A percentile compares a stretch with the other conserved stretches of the same genome.
These are phyloP conservation scores for Dendroctonus valens DNA, from an alignment of 1,140 invertebrate species.

Conservation along the genomic window DNA sequence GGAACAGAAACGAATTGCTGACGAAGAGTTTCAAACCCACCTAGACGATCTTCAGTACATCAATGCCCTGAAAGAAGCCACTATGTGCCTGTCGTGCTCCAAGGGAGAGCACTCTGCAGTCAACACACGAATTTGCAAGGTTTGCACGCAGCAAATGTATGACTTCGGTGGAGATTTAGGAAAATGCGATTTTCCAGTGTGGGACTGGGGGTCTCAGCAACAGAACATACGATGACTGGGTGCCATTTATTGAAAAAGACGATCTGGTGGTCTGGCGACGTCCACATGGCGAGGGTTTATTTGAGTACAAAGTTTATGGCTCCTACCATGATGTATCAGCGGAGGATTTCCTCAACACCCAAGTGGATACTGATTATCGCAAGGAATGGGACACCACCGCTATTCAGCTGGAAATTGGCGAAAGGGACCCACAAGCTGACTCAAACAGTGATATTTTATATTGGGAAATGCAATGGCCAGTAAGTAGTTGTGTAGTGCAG, in stretches of 20 bases:
- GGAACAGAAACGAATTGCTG: slow-evolving; percentile 56
- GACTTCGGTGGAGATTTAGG: background rate
- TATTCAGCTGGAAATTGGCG: slow-evolving; percentile 65
- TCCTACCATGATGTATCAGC: slow-evolving; percentile 74
- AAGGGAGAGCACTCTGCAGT: slow-evolving; percentile 19
- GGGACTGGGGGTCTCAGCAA: slow-evolving; percentile 28
- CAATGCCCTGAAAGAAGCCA: slow-evolving; percentile 55
- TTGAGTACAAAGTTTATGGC: slow-evolving; percentile 85
- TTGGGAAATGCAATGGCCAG: slow-evolving; percentile 87
- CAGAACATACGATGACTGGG: slow-evolving; percentile 62
- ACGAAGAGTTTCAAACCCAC: slow-evolving; percentile 55
- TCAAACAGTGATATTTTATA: slow-evolving; percentile 74
- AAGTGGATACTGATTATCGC: slow-evolving; percentile 76
- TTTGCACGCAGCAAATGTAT: background rate
- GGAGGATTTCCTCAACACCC: slow-evolving; percentile 76
- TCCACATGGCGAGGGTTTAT: slow-evolving; percentile 66
- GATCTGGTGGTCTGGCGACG: slow-evolving; percentile 81
- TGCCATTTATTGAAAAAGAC: slow-evolving; percentile 73
- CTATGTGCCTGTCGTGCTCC: slow-evolving; percentile 52
- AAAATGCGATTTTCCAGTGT: slow-evolving; percentile 12
- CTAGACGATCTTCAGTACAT: slow-evolving; percentile 56
- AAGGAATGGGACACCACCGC: slow-evolving; percentile 80
- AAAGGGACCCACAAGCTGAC: slow-evolving; percentile 58
- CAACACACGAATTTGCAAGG: slow-evolving; percentile 28
- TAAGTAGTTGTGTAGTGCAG: slow-evolving; percentile 50